These are phyloP conservation scores for Stegophylla sp. DNA, from an alignment of 2,888 invertebrate genomes.

Conservation along the genomic window DNA sequence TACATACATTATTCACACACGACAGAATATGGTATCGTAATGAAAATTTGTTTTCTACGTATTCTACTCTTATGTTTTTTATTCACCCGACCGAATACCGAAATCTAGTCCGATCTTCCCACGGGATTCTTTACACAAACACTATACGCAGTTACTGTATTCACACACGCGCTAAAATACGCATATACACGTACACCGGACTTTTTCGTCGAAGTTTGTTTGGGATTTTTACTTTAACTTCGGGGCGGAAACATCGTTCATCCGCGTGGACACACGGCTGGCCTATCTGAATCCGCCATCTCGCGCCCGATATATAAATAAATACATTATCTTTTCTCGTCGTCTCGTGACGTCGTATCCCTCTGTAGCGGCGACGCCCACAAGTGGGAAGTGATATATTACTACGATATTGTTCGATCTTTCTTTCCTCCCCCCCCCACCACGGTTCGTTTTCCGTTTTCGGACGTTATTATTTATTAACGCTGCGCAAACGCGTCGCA, in stretches of 20 bases:
- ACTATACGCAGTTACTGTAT: no score
- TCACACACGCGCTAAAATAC: no score
- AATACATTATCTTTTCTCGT: neutral
- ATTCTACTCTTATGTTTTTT: neutral
- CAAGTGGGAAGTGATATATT: conserved; percentile 4
- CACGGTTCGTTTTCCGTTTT: neutral
- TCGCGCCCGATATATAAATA: neutral
- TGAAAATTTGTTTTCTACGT: conserved; percentile 11
- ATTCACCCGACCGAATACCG: neutral
- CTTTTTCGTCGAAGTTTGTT: neutral
- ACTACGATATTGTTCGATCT: no score
- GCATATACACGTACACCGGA: neutral
- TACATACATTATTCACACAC: conserved; percentile 19
- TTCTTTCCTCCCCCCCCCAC: no score
- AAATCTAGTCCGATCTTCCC: conserved; percentile 14
- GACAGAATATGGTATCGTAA: neutral
- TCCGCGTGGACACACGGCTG: neutral
- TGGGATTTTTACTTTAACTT: conserved; percentile 7
- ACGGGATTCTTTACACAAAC: neutral
- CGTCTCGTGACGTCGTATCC: neutral
- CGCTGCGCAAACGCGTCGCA: neutral
- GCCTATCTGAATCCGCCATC: conserved; percentile 10
- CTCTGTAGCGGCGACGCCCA: neutral
- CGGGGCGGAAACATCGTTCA: conserved; percentile 17
- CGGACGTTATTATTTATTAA: neutral